These are phyloP conservation scores for Allolobophora icterica DNA, from an alignment of 2,888 invertebrate species.

Conservation along the genomic window DNA sequence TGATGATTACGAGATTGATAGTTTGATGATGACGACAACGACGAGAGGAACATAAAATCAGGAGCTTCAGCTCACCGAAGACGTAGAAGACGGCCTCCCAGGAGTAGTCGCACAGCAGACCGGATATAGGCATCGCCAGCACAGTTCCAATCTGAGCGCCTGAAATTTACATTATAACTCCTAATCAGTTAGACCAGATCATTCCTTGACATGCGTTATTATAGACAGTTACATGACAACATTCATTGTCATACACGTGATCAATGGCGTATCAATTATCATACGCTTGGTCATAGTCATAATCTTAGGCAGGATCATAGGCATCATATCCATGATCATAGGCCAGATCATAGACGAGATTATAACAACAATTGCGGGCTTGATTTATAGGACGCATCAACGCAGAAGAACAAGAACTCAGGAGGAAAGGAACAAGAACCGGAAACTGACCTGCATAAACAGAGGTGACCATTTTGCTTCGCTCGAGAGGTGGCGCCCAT, in stretches of 20 bases:
- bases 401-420: neutral
- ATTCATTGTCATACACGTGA: neutral
- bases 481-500: slow-evolving; percentile 62
- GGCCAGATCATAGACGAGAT: no score
- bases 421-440: neutral
- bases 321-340: no score
- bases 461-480: slow-evolving; percentile 51
- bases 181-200: no score
- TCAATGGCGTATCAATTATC: neutral
- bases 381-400: neutral
- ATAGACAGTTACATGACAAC: neutral
- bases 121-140: slow-evolving; percentile 80
- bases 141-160: slow-evolving; percentile 89
- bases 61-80: slow-evolving; percentile 40
- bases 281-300: neutral
- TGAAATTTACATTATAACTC: slow-evolving; percentile 31
- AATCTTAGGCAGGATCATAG: no score
- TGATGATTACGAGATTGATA: no score
- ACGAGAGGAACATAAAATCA: neutral
- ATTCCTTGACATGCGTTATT: no score
- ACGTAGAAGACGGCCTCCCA: slow-evolving; percentile 56
- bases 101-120: slow-evolving; percentile 76
- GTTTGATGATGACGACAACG: no score
- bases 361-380: no score
- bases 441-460: slow-evolving; percentile 26